These are phyloP conservation scores for Sicus ferrugineus DNA, from an alignment of 2,888 invertebrate species.

Conservation along the genomic window DNA sequence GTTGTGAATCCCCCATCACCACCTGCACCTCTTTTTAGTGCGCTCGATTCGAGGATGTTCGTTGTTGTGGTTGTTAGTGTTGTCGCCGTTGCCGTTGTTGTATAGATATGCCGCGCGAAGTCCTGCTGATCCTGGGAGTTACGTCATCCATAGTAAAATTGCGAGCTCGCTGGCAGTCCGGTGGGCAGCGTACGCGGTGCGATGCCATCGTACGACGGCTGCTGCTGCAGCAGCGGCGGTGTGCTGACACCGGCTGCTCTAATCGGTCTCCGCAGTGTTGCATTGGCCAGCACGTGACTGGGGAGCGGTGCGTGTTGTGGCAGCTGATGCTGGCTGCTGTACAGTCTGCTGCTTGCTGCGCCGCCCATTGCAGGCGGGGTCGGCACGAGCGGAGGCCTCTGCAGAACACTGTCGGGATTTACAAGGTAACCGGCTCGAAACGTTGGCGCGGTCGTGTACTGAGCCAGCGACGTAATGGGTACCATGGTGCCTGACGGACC, in stretches of 20 bases:
- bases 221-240: slow-evolving; percentile 50
- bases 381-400: slow-evolving; percentile 53
- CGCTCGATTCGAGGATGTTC: no score
- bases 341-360: slow-evolving; percentile 27
- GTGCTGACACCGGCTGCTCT: slow-evolving; percentile 42
- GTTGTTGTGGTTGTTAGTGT: slow-evolving; percentile 38
- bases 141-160: slow-evolving; percentile 64
- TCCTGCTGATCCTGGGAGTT: slow-evolving; percentile 42
- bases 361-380: slow-evolving; percentile 52
- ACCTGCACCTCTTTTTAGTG: slow-evolving; percentile 31
- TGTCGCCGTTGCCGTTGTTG: slow-evolving; percentile 26
- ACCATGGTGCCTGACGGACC: slow-evolving; percentile 53
- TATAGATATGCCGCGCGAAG: slow-evolving; percentile 16
- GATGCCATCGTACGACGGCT: slow-evolving; percentile 61
- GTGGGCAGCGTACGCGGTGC: slow-evolving; percentile 63
- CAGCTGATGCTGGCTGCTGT: slow-evolving; percentile 29
- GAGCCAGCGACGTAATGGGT: slow-evolving; percentile 59
- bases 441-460: slow-evolving; percentile 62
- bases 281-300: slow-evolving; percentile 43
- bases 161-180: slow-evolving; percentile 61
- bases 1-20: slow-evolving; percentile 3
- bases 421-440: slow-evolving; percentile 60
- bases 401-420: slow-evolving; percentile 55
- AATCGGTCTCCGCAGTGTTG: slow-evolving; percentile 50
- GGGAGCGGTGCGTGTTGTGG: slow-evolving; percentile 38